These are phyloP conservation scores for Nyctibius grandis DNA, from an alignment of 2,797 vertebrate species.

Conservation along the genomic window DNA sequence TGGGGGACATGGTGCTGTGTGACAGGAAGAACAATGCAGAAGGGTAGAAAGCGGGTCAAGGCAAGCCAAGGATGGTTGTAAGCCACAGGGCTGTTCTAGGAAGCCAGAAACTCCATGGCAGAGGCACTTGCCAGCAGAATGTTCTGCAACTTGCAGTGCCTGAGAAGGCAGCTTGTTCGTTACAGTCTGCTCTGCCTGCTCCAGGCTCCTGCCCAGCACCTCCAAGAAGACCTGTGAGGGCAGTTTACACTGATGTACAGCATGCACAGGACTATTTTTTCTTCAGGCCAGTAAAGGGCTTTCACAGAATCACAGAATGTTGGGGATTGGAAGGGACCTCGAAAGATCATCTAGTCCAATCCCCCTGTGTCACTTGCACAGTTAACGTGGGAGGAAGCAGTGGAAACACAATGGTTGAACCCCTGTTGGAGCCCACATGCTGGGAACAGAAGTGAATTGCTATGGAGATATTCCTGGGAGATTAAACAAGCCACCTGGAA, in stretches of 20 bases:
- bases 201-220: neutral
- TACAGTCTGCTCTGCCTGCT: neutral
- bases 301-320: too few relatives aligned
- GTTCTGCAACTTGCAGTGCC: neutral
- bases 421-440: neutral
- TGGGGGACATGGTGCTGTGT: neutral
- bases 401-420: neutral
- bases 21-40: neutral
- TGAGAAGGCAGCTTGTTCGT: neutral
- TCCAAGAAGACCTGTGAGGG: neutral
- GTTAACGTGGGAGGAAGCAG: neutral
- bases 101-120: neutral
- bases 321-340: too few relatives aligned
- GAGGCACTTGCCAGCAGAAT: neutral
- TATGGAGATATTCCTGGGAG: neutral
- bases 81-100: neutral
- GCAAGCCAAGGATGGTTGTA: neutral
- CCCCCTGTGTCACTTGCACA: neutral
- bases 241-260: neutral
- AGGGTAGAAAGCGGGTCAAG: neutral
- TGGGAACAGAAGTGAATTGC: neutral
- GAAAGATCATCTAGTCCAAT: too few relatives aligned
- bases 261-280: neutral
- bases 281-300: neutral
- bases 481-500: neutral